Conservation (phyloP, 1,140 invertebrate species). For the Plodia interpunctella region DNA sequence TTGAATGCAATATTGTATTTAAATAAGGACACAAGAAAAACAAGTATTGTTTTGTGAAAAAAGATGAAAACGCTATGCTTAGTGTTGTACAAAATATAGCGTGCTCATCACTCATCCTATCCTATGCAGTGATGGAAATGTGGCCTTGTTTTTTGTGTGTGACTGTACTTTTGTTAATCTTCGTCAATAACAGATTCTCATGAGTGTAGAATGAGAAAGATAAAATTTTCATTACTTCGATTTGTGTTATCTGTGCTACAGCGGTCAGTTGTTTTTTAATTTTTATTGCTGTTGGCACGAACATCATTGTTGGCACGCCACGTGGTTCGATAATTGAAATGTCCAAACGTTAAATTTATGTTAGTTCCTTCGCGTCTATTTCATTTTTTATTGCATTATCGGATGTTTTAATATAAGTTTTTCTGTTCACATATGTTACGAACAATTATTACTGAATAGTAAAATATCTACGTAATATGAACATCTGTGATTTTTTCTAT, state of each 20-base stretch:
- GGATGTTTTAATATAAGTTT: slow-evolving; percentile 7
- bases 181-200: slow-evolving; percentile 29
- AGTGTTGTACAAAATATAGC: too few species aligned
- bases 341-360: slow-evolving; percentile 70
- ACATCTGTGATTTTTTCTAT: too few species aligned
- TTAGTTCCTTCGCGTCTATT: slow-evolving; percentile 48
- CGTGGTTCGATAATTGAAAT: slow-evolving; percentile 70
- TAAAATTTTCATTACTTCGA: slow-evolving; percentile 26
- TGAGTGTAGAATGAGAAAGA: slow-evolving; percentile 32
- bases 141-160: slow-evolving; percentile 18
- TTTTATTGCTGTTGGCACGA: slow-evolving; percentile 70
- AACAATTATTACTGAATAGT: neutral
- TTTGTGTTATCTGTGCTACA: slow-evolving; percentile 8
- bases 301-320: slow-evolving; percentile 64
- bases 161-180: slow-evolving; percentile 30
- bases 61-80: too few species aligned
- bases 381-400: slow-evolving; percentile 45
- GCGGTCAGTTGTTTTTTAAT: slow-evolving; percentile 34
- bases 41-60: too few species aligned
- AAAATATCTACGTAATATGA: neutral
- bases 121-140: neutral
- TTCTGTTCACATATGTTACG: neutral
- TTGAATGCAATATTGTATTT: too few species aligned
- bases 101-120: neutral
- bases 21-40: too few species aligned